Conservation (phyloP, 2,797 vertebrate genomes). For the Myripristis murdjan region DNA sequence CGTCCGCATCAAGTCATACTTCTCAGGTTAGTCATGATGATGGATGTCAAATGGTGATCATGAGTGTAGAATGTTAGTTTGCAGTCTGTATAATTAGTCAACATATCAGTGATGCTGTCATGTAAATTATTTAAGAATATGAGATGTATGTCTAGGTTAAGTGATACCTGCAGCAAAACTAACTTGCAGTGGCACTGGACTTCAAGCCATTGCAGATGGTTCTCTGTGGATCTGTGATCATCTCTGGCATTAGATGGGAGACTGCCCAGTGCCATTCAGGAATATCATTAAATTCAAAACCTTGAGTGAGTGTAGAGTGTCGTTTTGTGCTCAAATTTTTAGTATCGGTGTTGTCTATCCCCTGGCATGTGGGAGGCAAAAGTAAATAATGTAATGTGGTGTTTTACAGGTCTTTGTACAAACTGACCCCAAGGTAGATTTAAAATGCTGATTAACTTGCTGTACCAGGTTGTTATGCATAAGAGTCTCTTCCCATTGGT, state of each 20-base stretch:
- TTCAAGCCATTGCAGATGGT: neutral
- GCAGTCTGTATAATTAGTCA: neutral
- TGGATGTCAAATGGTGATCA: neutral
- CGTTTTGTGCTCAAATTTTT: neutral
- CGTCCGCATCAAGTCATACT: constrained; percentile 2
- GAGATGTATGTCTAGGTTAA: neutral
- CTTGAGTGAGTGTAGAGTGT: neutral
- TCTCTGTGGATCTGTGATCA: neutral
- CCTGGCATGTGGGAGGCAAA: constrained; percentile 22
- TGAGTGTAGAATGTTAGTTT: neutral
- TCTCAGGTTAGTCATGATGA: neutral
- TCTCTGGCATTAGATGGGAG: neutral
- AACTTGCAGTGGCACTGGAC: neutral
- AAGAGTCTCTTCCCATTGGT: neutral
- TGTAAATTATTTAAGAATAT: neutral
- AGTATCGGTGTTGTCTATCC: neutral
- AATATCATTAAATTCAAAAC: neutral
- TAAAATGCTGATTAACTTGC: constrained; percentile 32
- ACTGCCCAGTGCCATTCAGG: neutral
- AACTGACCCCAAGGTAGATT: constrained; percentile 42
- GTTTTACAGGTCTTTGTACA: constrained; percentile 59
- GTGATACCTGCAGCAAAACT: neutral
- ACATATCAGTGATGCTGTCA: neutral
- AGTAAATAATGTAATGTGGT: constrained; percentile 57
- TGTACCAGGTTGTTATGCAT: constrained; percentile 7